phyloP scores from a whole-genome alignment of 30 jellyfish, hydroid and myxozoan genomes.

The Cassiopea andromeda region DNA sequence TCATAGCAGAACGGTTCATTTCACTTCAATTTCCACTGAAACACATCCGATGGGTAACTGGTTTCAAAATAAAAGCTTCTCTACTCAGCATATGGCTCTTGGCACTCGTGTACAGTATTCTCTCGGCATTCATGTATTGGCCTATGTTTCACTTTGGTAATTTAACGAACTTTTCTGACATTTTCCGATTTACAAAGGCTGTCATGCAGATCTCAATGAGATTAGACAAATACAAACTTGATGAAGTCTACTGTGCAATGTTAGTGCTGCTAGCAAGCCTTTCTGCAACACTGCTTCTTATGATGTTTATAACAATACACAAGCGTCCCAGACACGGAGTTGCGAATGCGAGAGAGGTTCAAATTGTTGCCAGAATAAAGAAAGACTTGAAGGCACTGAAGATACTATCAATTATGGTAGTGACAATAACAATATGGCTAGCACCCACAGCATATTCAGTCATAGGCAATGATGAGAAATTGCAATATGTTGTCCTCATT shows the following conservation, averaged over 20 bases:
- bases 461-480: slow-evolving; percentile 5
- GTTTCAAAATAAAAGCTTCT: not conserved
- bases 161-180: not conserved
- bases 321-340: not conserved
- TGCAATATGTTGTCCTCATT: slow-evolving; percentile 7
- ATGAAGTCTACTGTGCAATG: not conserved
- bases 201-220: not conserved
- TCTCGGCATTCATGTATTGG: not conserved
- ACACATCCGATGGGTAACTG: not conserved
- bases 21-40: not conserved
- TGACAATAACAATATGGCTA: slow-evolving; percentile 23
- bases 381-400: slow-evolving; percentile 23
- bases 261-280: not conserved
- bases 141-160: not conserved
- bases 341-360: not conserved
- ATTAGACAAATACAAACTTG: slow-evolving; percentile 7
- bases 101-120: not conserved
- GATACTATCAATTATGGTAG: not conserved
- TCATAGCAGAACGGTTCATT: not conserved
- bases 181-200: not conserved
- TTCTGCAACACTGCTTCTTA: not conserved
- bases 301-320: slow-evolving; percentile 9
- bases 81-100: not conserved
- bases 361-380: not conserved
- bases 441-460: slow-evolving; percentile 7